Conservation (phyloP, 2,113 vertebrate species). For the Fregetta grallaria region DNA sequence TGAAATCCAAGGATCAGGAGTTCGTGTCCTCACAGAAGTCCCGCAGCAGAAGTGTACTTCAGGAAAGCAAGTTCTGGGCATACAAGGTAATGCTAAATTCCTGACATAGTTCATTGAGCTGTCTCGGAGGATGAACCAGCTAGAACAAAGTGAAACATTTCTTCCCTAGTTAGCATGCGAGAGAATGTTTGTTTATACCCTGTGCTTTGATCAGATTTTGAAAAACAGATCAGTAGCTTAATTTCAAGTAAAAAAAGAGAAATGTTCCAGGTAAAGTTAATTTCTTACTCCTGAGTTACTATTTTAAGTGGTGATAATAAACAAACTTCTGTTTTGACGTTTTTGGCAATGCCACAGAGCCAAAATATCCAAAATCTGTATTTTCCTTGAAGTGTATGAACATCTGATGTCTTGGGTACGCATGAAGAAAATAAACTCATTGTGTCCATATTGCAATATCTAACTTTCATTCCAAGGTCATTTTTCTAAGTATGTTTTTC, state of each 20-base stretch:
- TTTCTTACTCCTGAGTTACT: not conserved
- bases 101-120: not conserved
- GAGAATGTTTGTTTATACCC: not conserved
- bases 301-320: not conserved
- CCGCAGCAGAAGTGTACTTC: not conserved
- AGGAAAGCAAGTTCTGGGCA: not conserved
- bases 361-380: not conserved
- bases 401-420: not conserved
- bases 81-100: not conserved
- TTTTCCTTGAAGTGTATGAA: not conserved
- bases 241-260: not conserved
- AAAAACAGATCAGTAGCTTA: not conserved
- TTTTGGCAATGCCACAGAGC: not conserved
- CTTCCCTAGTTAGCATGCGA: not conserved
- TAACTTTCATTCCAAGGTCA: not conserved
- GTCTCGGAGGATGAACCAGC: not conserved
- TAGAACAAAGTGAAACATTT: not conserved
- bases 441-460: not conserved
- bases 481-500: not conserved
- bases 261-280: not conserved
- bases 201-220: not conserved
- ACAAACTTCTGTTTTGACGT: not conserved
- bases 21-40: not conserved
- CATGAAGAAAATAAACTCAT: not conserved
- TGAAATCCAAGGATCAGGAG: not conserved